Conservation (phyloP, 2,113 vertebrate genomes). For the Parus major region DNA sequence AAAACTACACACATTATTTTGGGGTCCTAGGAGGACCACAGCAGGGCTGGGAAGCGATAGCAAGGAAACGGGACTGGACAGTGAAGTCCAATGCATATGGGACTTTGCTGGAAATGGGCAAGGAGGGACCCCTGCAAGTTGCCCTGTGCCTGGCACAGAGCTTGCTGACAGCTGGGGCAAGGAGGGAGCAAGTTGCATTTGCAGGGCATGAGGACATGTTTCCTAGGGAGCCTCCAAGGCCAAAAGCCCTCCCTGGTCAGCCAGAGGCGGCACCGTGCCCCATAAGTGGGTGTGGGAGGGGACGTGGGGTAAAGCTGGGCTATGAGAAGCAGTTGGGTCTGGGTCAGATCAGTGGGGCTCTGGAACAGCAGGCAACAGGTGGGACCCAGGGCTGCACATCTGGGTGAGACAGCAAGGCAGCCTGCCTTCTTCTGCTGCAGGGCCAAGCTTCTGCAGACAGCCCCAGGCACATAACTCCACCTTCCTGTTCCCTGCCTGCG, state of each 20-base stretch:
- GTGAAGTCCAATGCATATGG: not conserved
- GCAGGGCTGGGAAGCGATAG: not conserved
- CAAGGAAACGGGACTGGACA: not conserved
- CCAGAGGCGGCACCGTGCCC: not conserved
- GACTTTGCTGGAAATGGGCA: not conserved
- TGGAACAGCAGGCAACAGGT: not conserved
- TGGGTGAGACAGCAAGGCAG: not conserved
- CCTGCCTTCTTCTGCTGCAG: not conserved
- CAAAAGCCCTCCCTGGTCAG: not conserved
- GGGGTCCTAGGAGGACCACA: not conserved
- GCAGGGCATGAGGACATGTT: not conserved
- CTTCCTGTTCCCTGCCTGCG: accelerated
- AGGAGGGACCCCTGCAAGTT: not conserved
- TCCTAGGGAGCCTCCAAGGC: not conserved
- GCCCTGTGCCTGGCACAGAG: not conserved
- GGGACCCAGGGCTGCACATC: not conserved
- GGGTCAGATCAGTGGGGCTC: not conserved
- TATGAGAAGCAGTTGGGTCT: not conserved
- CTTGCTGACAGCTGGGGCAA: not conserved
- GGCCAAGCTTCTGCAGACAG: not conserved
- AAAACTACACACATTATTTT: not conserved
- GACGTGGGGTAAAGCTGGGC: not conserved
- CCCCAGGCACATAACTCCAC: not conserved
- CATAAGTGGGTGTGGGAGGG: not conserved
- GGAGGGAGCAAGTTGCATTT: not conserved